Conservation (phyloP, 2,888 invertebrate genomes). For the Melinaea marsaeus region DNA sequence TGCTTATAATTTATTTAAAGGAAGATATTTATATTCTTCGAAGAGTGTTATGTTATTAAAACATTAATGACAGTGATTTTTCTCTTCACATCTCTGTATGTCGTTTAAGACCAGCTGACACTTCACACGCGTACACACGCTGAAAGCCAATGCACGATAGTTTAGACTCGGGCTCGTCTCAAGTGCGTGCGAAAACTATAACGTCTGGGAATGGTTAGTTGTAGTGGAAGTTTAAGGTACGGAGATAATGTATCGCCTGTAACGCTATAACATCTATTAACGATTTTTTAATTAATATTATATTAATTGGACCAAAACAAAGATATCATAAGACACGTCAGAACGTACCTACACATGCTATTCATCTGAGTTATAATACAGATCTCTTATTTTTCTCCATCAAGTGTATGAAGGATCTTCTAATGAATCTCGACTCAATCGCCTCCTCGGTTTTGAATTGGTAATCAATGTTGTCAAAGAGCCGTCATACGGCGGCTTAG, state of each 20-base stretch:
- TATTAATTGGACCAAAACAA: not conserved
- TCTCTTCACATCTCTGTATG: not conserved
- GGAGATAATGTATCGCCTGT: not conserved
- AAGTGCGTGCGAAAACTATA: constrained; percentile 7
- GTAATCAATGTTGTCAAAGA: constrained; percentile 72
- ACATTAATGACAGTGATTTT: not conserved
- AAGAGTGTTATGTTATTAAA: not conserved
- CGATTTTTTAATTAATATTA: not conserved
- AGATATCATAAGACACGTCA: not conserved
- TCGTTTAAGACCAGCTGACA: not conserved
- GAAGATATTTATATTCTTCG: too few relatives aligned
- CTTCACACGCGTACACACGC: constrained; percentile 2
- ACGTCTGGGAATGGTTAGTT: not conserved
- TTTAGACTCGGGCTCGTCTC: constrained; percentile 1
- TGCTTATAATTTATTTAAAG: too few relatives aligned
- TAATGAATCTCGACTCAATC: constrained; percentile 63
- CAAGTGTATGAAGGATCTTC: constrained; percentile 49
- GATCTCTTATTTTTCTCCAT: constrained; percentile 6
- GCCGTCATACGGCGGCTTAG: constrained; percentile 48
- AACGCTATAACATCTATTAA: too few relatives aligned
- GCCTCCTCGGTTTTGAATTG: constrained; percentile 64
- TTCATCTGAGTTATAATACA: not conserved
- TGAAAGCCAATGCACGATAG: constrained; percentile 6
- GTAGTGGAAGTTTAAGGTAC: not conserved
- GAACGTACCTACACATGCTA: not conserved